phyloP scores from a whole-genome alignment of 1,140 invertebrate genomes.

The Magallana ariakensis region DNA sequence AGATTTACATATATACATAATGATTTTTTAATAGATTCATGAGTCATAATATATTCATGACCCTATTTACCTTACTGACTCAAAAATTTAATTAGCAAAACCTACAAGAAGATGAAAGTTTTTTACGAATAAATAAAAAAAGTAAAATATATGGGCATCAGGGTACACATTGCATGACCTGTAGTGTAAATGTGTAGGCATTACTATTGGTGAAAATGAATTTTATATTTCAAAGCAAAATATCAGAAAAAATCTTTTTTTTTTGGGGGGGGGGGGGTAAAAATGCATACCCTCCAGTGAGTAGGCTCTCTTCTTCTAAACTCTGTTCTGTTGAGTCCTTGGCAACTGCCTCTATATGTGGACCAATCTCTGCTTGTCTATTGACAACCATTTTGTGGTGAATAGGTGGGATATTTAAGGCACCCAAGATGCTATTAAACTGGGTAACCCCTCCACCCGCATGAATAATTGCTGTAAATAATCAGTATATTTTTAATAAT shows the following conservation, averaged over 20 bases:
- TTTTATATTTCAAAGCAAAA: too few relatives aligned
- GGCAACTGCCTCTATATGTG: background rate
- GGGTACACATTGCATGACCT: too few relatives aligned
- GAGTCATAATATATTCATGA: too few relatives aligned
- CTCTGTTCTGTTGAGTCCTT: conserved; percentile 11
- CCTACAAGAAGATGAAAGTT: too few relatives aligned
- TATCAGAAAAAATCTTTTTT: too few relatives aligned
- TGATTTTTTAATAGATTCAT: too few relatives aligned
- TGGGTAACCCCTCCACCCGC: background rate
- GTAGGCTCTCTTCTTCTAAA: background rate
- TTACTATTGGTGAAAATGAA: too few relatives aligned
- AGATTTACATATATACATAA: background rate
- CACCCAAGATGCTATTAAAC: conserved; percentile 2
- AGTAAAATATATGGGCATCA: too few relatives aligned
- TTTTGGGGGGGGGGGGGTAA: background rate
- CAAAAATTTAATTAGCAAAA: too few relatives aligned
- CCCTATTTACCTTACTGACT: too few relatives aligned
- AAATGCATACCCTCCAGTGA: background rate
- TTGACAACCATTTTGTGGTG: background rate
- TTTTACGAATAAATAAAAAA: too few relatives aligned
- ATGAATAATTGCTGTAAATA: background rate
- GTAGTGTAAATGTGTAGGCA: too few relatives aligned
- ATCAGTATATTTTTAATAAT: background rate
- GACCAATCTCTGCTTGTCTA: conserved; percentile 14
- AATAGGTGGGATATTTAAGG: conserved; percentile 14